phyloP scores from a whole-genome alignment of 2,113 vertebrate genomes.

The Muscicapa adusta region DNA sequence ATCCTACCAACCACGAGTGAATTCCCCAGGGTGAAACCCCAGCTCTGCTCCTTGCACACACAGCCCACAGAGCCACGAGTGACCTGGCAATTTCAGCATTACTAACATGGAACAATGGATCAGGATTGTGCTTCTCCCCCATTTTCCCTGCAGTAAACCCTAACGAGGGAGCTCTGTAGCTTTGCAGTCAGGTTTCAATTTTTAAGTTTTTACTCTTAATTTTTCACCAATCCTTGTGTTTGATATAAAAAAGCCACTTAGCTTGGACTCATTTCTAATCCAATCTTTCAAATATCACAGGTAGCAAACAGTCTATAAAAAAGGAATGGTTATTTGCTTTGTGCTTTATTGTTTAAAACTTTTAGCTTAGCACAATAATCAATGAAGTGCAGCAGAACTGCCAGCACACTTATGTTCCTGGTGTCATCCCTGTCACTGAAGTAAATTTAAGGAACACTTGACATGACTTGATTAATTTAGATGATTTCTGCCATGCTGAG shows the following conservation, averaged over 20 bases:
- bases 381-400: fast-evolving
- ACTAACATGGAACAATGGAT: fast-evolving
- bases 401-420: not conserved
- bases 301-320: not conserved
- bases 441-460: not conserved
- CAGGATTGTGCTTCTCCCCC: fast-evolving
- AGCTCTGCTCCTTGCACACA: not conserved
- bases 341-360: fast-evolving
- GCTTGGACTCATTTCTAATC: not conserved
- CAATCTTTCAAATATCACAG: not conserved
- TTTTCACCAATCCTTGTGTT: not conserved
- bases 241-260: not conserved
- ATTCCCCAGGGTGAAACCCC: not conserved
- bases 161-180: fast-evolving
- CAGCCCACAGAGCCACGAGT: fast-evolving
- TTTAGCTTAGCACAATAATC: fast-evolving
- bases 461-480: fast-evolving
- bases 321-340: not conserved
- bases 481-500: not conserved
- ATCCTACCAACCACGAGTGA: fast-evolving
- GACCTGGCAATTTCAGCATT: not conserved
- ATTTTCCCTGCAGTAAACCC: not conserved
- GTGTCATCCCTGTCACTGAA: not conserved
- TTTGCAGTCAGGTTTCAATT: not conserved
- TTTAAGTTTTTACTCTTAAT: not conserved